Evolutionary conservation across 2,113 vertebrate genomes (phyloP).

Genomic region (Nothoprocta perdicaria): DNA sequence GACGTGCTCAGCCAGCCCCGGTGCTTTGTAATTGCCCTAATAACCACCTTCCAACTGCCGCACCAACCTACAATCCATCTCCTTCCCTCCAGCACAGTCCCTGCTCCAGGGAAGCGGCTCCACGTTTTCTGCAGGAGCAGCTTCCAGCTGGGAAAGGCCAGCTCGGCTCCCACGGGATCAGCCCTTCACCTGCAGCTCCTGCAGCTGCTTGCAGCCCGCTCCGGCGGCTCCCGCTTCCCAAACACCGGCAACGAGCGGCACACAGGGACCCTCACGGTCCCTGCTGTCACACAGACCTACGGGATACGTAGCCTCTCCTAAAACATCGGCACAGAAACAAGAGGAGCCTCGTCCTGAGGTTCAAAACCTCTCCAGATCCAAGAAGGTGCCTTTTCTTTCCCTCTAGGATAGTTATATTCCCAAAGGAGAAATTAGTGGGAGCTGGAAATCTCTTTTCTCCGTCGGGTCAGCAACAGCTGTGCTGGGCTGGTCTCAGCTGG

Average conservation of each 20-base stretch:
- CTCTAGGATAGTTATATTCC: fast-evolving
- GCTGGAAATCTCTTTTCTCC: not conserved
- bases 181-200: not conserved
- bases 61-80: not conserved
- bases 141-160: constrained; percentile 13
- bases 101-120: not conserved
- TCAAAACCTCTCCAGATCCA: not conserved
- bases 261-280: not conserved
- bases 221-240: not conserved
- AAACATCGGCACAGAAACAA: not conserved
- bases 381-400: not conserved
- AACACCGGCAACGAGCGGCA: not conserved
- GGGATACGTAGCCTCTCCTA: not conserved
- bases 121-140: constrained; percentile 45
- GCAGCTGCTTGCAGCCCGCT: constrained; percentile 3
- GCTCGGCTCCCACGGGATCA: not conserved
- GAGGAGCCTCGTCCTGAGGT: not conserved
- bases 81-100: not conserved
- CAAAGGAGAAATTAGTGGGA: not conserved
- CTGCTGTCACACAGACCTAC: fast-evolving
- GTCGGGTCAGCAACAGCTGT: not conserved
- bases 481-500: not conserved
- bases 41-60: not conserved
- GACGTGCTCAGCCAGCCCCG: not conserved
- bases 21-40: constrained; percentile 49